Evolutionary conservation across 2,888 invertebrate species (phyloP).

Genomic region (Acronicta psi): DNA sequence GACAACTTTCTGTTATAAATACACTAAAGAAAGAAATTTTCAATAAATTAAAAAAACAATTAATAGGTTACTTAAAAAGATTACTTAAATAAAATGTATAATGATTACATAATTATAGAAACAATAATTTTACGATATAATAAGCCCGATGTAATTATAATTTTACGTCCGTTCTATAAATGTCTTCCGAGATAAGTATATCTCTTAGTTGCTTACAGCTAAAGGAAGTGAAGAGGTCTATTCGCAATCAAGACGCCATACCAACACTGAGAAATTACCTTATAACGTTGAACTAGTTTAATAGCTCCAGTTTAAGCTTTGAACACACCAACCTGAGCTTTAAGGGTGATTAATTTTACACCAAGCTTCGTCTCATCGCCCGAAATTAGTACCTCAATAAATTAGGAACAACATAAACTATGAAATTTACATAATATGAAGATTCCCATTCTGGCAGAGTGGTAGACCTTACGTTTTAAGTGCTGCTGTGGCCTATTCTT

Average conservation of each 20-base stretch:
- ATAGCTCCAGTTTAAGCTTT: conserved; percentile 4
- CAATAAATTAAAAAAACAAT: too few relatives aligned
- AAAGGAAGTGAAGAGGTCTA: conserved; percentile 29
- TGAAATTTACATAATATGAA: conserved; percentile 67
- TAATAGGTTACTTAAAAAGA: too few relatives aligned
- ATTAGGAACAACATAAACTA: conserved; percentile 62
- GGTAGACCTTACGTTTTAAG: conserved; percentile 56
- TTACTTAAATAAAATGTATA: not conserved
- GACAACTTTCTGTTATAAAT: too few relatives aligned
- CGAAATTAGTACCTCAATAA: conserved; percentile 62
- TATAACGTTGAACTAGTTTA: conserved; percentile 21
- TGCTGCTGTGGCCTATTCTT: conserved; percentile 62
- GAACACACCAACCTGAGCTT: conserved; percentile 26
- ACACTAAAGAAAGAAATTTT: too few relatives aligned
- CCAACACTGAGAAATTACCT: conserved; percentile 35
- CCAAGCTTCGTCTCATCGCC: conserved; percentile 37
- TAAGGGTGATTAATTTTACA: conserved; percentile 45
- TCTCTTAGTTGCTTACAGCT: conserved; percentile 1
- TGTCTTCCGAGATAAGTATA: conserved; percentile 6
- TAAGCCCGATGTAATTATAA: not conserved
- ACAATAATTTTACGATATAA: not conserved
- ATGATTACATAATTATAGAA: not conserved
- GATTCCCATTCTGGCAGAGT: conserved; percentile 62
- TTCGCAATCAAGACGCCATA: conserved; percentile 38
- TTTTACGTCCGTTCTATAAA: not conserved